Base-by-base conservation (phyloP, 2,113 vertebrate species). In the Nestor notabilis region DNA sequence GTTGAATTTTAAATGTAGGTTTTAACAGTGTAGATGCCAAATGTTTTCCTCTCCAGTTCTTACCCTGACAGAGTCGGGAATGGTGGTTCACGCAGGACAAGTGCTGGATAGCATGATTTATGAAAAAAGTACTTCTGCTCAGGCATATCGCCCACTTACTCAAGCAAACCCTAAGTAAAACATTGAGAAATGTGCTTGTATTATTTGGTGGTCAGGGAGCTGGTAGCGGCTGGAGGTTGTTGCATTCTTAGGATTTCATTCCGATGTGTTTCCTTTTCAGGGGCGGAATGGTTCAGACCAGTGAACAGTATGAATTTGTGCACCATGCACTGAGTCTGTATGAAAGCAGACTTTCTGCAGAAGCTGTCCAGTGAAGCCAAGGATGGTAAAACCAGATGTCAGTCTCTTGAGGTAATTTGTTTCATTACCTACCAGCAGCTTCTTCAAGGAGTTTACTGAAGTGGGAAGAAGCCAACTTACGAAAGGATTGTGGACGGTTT, bases 281-380 rank as follows among this genome's bases (percentile, higher is more conserved):
- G 90, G 99, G 99, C 25, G 99, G 99, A 49, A 99, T 99, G 99
- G 99, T 99, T 96, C 99, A 99, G 96, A 99, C 99, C n/a, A 99
- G 98, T 1, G 99, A 99, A 97, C 99, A 99, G 98, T 99, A 99
- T 76, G 99, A 99, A 97, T 99, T 99, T 83, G 99, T 99, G 77
- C 99, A 99, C 90, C 99, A 99, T 24, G 99, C 99, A 52, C 96
- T 99, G 93, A 98, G 98, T 92, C 98, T 99, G 44, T 99, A 99
- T 43, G 99, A 99, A 96, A 98, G 98, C 93, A 98, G 98, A 88
- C 98, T 99, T 41, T 97, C 99, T 23, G 95, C 97, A 91, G 98
- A 99, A 97, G 97, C 98, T 8, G 98, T 98, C 95, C 98, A 99
- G 87, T 99, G 99, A 99, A 93, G n/a, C 55, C 4, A 13, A 63